Evolutionary conservation across 2,797 vertebrate species (phyloP).

Genomic region (Onychomys leucogaster): DNA sequence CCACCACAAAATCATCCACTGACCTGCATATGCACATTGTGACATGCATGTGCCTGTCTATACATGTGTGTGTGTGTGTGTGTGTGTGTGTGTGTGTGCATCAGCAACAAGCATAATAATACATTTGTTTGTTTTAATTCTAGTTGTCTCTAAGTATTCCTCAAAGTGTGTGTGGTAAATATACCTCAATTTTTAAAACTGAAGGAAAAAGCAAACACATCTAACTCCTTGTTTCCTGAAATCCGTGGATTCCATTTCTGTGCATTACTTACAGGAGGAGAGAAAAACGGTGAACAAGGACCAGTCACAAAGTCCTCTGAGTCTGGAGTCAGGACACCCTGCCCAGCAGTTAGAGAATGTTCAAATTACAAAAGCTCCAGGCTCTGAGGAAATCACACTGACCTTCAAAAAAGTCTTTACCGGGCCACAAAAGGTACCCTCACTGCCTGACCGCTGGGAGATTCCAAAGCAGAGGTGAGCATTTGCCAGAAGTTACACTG

Average conservation of each 20-base stretch:
- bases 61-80: no score
- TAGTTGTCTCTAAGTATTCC: not conserved
- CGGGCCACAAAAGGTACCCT: not conserved
- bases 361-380: not conserved
- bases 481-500: not conserved
- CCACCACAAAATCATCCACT: not conserved
- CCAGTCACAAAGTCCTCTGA: not conserved
- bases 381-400: not conserved
- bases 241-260: no score
- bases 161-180: not conserved
- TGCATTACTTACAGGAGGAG: not conserved
- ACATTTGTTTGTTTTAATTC: not conserved
- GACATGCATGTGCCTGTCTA: not conserved
- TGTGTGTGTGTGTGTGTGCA: not conserved
- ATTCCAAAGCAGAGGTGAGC: not conserved
- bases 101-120: not conserved
- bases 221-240: not conserved
- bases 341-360: not conserved
- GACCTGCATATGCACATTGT: not conserved
- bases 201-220: not conserved
- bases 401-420: not conserved
- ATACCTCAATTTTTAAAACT: not conserved
- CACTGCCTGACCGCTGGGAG: not conserved
- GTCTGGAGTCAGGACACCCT: not conserved
- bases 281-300: not conserved